These are phyloP conservation scores for Brachionichthys hirsutus DNA, from an alignment of 2,113 vertebrate species.

Conservation along the genomic window DNA sequence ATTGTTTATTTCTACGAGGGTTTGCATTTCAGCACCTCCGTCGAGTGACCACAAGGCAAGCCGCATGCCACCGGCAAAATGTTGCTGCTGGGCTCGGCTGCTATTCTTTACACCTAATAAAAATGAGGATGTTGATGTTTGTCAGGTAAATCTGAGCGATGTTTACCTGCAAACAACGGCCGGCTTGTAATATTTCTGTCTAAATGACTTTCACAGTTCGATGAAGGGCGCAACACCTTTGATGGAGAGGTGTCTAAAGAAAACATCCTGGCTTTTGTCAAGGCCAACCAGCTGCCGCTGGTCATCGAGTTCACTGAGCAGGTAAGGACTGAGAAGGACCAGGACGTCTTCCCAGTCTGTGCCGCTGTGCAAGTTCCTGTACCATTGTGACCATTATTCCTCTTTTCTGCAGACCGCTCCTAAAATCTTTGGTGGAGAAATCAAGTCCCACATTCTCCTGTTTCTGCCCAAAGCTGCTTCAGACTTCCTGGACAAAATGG, in stretches of 20 bases:
- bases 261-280: constrained; percentile 87
- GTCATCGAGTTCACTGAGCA: constrained; percentile 99
- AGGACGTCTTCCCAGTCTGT: too few relatives aligned
- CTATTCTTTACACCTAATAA: constrained; percentile 55
- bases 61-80: constrained; percentile 4
- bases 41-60: constrained; percentile 20
- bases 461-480: constrained; percentile 89
- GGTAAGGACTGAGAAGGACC: constrained; percentile 69
- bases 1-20: constrained; percentile 42
- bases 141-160: constrained; percentile 41
- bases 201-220: constrained; percentile 81
- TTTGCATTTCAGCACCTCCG: constrained; percentile 44
- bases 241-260: constrained; percentile 91
- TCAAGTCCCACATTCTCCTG: constrained; percentile 96
- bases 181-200: constrained; percentile 10
- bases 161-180: constrained; percentile 50
- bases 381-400: neutral
- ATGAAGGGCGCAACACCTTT: constrained; percentile 92
- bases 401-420: constrained; percentile 85
- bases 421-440: constrained; percentile 98
- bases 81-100: constrained; percentile 35
- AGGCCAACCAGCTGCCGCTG: constrained; percentile 91
- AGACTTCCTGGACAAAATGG: constrained; percentile 89
- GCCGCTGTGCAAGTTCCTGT: neutral
- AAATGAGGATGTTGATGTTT: constrained; percentile 13